These are phyloP conservation scores for Hippocampus zosterae DNA, from an alignment of 2,113 vertebrate species.

Conservation along the genomic window DNA sequence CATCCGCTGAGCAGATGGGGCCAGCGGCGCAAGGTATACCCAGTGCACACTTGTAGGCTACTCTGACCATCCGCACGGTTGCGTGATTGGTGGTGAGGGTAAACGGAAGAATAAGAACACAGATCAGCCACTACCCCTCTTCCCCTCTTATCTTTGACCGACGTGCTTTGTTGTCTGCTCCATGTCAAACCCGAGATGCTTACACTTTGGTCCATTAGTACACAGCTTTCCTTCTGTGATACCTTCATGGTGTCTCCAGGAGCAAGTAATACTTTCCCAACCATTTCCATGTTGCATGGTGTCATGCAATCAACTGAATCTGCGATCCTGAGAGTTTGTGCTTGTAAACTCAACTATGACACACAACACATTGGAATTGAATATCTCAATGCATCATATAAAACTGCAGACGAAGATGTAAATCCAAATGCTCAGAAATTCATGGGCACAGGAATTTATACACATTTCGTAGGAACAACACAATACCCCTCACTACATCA, in stretches of 20 bases:
- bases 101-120: not conserved
- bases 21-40: conserved; percentile 84
- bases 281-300: conserved; percentile 11
- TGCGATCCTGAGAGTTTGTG: not conserved
- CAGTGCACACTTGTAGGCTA: conserved; percentile 19
- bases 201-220: not conserved
- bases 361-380: not conserved
- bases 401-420: not conserved
- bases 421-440: not conserved
- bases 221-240: conserved; percentile 10
- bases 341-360: not conserved
- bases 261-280: conserved; percentile 14
- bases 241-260: conserved; percentile 18
- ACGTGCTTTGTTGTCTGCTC: conserved; percentile 21
- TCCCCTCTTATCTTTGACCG: conserved; percentile 38
- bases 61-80: conserved; percentile 24
- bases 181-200: conserved; percentile 24
- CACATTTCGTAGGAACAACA: not conserved
- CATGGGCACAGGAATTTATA: not conserved
- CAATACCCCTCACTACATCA: not conserved
- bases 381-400: not conserved
- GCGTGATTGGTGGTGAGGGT: conserved; percentile 42
- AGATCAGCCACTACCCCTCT: conserved; percentile 29
- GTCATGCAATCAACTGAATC: conserved; percentile 32
- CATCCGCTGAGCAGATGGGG: conserved; percentile 86